Conservation (phyloP, 2,888 invertebrate genomes). For the Augiades crinisus region DNA sequence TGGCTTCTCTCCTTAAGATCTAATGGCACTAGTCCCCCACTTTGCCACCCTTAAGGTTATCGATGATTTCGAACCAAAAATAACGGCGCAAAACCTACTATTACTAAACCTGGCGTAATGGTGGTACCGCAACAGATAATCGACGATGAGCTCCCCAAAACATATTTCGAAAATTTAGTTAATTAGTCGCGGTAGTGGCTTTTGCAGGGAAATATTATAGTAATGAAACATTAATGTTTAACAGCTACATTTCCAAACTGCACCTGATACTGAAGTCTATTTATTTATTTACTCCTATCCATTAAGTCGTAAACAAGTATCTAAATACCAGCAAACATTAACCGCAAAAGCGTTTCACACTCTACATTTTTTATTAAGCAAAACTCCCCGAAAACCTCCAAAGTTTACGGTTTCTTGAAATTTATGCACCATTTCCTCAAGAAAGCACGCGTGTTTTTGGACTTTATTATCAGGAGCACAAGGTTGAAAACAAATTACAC, state of each 20-base stretch:
- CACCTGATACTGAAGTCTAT: not conserved
- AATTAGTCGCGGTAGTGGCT: too few species aligned
- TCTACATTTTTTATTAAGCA: slow-evolving; percentile 22
- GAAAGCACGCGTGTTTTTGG: not conserved
- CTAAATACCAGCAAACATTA: slow-evolving; percentile 2
- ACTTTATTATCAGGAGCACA: not conserved
- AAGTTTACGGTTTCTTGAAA: slow-evolving; percentile 19
- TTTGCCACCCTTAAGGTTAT: too few species aligned
- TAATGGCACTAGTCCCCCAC: too few species aligned
- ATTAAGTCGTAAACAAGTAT: slow-evolving; percentile 3
- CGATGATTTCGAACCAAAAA: too few species aligned
- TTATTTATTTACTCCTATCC: not conserved
- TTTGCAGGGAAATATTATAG: too few species aligned
- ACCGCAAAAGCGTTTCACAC: slow-evolving; percentile 19
- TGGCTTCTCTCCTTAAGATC: too few species aligned
- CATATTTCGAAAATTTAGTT: too few species aligned
- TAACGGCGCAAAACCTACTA: too few species aligned
- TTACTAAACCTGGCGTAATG: too few species aligned
- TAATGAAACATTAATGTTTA: not conserved
- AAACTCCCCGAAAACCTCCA: slow-evolving; percentile 16
- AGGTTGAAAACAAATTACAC: not conserved
- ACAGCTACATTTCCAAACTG: not conserved
- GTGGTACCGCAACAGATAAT: too few species aligned
- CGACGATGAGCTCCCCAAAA: too few species aligned
- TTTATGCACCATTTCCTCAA: slow-evolving; percentile 24